Base-by-base conservation (phyloP, 2,113 vertebrate species). In the Odontophorus gujanensis region DNA sequence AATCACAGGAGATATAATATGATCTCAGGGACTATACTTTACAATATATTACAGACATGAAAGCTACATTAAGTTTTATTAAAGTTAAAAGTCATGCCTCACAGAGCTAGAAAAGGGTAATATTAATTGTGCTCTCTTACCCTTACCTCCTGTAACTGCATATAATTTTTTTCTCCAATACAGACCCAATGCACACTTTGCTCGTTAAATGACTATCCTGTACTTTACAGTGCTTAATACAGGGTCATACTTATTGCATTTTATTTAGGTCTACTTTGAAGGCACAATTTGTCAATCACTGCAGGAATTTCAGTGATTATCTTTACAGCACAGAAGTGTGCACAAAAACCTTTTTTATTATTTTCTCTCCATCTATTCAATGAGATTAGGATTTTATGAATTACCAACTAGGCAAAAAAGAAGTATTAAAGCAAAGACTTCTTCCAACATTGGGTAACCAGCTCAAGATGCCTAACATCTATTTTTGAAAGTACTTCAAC, bases 301-400 rank as follows among this genome's bases (percentile, higher is more conserved):
- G 42, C 3, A 71, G 47, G 3, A 55, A 74, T 81, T 90, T 90
- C 55, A 61, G 8, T 45, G 15, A 81, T 94, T 88, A 71, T 65
- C 66, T 48, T 13, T 48, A 61, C 24, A 78, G 42, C 36, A 75
- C 3, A 53, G 14, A 21, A 75, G 17, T 16, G 13, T 67, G 90
- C 58, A 26, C 69, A 80, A 75, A 63, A 2, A 28, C 4, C 68
- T 53, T 11, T 61, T 26, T 11, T 77, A 36, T 47, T 22, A 67
- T 63, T 83, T 38, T 15, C 11, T 77, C 38, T 72, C 20, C 8
- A 67, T 4, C 17, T 61, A 22, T 53, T 69, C 26, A 62, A 6
- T n/a, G 9, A 76, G 3, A 9, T 53, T 81, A 62, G 25, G n/a
- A 32, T 62, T 73, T 53, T 57, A 7, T 20, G 51, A 80, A 84